Conservation (phyloP, 1,140 invertebrate genomes). For the Odontomachus brunneus region DNA sequence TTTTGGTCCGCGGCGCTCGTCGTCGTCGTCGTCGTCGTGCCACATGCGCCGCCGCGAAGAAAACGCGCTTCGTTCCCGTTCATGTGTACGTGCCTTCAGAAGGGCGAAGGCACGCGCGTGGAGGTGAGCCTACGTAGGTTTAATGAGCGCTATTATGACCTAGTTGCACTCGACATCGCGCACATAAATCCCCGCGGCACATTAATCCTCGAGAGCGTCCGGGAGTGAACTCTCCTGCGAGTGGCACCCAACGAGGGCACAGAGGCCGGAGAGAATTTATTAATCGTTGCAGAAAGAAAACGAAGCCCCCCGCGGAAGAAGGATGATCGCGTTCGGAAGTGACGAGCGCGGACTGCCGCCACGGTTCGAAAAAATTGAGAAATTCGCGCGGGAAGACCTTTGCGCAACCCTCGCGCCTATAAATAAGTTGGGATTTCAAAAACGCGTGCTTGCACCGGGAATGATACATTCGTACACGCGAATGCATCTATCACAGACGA, state of each 20-base stretch:
- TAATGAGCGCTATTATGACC: slow-evolving; percentile 73
- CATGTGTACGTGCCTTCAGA: slow-evolving; percentile 25
- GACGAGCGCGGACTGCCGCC: slow-evolving; percentile 11
- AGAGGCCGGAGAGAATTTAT: slow-evolving; percentile 51
- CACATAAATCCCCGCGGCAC: slow-evolving; percentile 64
- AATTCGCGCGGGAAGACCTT: slow-evolving; percentile 23
- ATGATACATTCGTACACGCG: no score
- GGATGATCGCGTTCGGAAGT: slow-evolving; percentile 38
- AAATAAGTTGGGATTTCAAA: slow-evolving; percentile 44
- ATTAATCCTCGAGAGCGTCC: slow-evolving; percentile 52
- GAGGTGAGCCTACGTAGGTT: slow-evolving; percentile 61
- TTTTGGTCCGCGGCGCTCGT: slow-evolving; percentile 11
- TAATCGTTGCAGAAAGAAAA: slow-evolving; percentile 50
- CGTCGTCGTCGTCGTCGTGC: slow-evolving; percentile 33
- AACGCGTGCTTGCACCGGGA: background rate
- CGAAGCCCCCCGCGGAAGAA: slow-evolving; percentile 12
- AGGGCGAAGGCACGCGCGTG: slow-evolving; percentile 23
- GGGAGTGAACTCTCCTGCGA: slow-evolving; percentile 28
- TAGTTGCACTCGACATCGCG: slow-evolving; percentile 63
- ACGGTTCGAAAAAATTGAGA: slow-evolving; percentile 52
- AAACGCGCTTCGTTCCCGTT: slow-evolving; percentile 53
- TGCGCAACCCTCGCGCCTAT: slow-evolving; percentile 6
- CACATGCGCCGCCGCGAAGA: slow-evolving; percentile 61
- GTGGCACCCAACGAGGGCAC: slow-evolving; percentile 29
- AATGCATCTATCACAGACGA: background rate